A percentile compares a stretch with the other conserved stretches of the same genome.
Conservation (phyloP, 2,113 vertebrate genomes). For the Cichladusa arquata region DNA sequence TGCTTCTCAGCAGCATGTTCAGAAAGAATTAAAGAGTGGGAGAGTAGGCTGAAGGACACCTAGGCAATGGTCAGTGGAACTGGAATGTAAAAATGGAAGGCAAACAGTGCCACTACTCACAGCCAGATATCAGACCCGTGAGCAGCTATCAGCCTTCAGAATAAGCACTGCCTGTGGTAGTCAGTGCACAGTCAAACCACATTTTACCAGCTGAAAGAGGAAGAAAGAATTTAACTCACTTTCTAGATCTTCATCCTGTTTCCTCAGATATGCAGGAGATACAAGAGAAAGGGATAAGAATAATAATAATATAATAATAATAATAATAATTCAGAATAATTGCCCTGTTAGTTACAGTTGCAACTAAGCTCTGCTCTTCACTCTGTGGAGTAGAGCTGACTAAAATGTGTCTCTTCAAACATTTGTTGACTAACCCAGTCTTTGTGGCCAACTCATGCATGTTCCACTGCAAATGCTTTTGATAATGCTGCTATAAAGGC, state of each 20-base stretch:
- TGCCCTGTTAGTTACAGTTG: background rate
- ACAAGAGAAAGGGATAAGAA: background rate
- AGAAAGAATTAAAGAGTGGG: rapidly evolving
- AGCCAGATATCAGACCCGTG: background rate
- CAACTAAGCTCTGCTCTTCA: background rate
- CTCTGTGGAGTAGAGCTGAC: background rate
- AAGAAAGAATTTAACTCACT: background rate
- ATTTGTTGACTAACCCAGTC: background rate
- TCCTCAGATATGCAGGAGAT: background rate
- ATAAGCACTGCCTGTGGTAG: background rate
- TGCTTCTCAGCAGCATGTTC: background rate
- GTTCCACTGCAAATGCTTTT: constrained; percentile 12
- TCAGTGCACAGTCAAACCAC: background rate
- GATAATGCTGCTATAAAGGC: background rate
- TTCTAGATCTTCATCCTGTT: background rate
- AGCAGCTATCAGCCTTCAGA: background rate
- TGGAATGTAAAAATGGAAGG: background rate
- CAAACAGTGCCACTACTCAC: background rate
- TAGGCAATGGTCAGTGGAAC: background rate
- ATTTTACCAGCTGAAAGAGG: background rate
- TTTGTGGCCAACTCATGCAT: background rate
- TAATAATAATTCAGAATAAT: background rate
- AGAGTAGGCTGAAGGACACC: background rate
- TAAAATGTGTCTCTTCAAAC: background rate
- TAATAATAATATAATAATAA: no score